Evolutionary conservation across 2,888 invertebrate species (phyloP).

Genomic region (Drosophila colorata): DNA sequence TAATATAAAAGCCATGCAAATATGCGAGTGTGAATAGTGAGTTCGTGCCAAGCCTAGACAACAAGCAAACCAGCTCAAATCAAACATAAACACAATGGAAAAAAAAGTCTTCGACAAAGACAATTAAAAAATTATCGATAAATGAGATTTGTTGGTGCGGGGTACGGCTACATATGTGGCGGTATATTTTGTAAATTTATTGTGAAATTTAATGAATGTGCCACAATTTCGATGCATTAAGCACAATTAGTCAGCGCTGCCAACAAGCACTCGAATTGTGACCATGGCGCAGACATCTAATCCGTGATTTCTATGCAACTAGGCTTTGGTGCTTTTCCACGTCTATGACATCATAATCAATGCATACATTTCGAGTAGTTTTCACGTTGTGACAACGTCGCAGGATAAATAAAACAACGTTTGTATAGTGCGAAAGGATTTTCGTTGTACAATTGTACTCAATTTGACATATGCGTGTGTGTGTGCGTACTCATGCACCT

Average conservation of each 20-base stretch:
- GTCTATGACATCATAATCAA: constrained; percentile 71
- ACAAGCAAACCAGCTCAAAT: neutral
- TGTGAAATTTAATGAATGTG: constrained; percentile 60
- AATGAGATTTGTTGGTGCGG: constrained; percentile 48
- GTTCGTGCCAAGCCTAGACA: constrained; percentile 13
- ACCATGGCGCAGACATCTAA: constrained; percentile 12
- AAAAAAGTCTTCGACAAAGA: constrained; percentile 33
- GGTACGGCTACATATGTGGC: constrained; percentile 58
- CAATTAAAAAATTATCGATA: constrained; percentile 52
- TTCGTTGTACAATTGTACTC: constrained; percentile 12
- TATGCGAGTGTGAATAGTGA: constrained; percentile 52
- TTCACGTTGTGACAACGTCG: constrained; percentile 43
- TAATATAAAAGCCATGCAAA: constrained; percentile 49
- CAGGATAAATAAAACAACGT: constrained; percentile 35
- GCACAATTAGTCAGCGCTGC: constrained; percentile 13
- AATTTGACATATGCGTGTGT: constrained; percentile 21
- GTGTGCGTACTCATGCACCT: constrained; percentile 36
- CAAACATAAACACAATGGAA: constrained; percentile 7
- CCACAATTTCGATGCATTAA: constrained; percentile 29
- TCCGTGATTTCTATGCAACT: constrained; percentile 39
- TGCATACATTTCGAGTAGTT: constrained; percentile 56
- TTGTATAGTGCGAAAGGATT: constrained; percentile 15
- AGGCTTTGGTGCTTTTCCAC: constrained; percentile 49
- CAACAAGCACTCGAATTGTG: constrained; percentile 10
- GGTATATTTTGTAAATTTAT: constrained; percentile 64